phyloP scores from a whole-genome alignment of 2,113 vertebrate genomes.

The Coptodon rendalli region DNA sequence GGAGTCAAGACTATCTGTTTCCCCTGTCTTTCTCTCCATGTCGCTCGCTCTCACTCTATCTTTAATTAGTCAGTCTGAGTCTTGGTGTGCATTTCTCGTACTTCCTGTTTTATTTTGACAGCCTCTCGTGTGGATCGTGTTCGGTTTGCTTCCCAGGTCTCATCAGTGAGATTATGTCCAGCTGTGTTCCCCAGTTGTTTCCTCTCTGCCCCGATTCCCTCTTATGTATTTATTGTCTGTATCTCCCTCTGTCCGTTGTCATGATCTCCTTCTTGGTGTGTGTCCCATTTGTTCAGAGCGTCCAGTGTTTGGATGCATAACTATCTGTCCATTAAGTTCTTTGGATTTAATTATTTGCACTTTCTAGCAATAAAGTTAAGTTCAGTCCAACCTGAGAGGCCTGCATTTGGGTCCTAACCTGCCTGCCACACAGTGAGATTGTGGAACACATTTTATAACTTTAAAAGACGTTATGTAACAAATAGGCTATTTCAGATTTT shows the following conservation, averaged over 20 bases:
- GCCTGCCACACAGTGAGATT: too few species aligned
- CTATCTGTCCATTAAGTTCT: too few species aligned
- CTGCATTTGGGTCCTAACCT: too few species aligned
- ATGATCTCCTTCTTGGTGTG: too few species aligned
- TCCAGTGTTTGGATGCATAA: too few species aligned
- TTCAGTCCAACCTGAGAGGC: too few species aligned
- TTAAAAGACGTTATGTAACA: not conserved
- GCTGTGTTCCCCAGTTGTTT: not conserved
- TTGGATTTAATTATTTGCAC: too few species aligned
- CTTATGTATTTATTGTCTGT: not conserved
- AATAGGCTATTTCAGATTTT: not conserved
- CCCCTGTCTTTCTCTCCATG: not conserved
- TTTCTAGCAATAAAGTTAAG: too few species aligned
- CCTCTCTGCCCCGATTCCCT: not conserved
- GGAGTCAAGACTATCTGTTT: not conserved
- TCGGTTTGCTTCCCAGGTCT: not conserved
- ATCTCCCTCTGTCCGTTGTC: not conserved
- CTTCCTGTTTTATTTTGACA: not conserved
- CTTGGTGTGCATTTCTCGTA: not conserved
- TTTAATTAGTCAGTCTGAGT: not conserved
- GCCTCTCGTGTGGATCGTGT: not conserved
- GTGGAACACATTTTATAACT: not conserved
- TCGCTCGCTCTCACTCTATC: not conserved
- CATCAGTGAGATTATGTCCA: not conserved
- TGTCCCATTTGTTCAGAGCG: too few species aligned